Evolutionary conservation across 2,888 invertebrate species (phyloP), one percentile per base, ranked within the genome.

Genomic region (Galeruca laticollis): DNA sequence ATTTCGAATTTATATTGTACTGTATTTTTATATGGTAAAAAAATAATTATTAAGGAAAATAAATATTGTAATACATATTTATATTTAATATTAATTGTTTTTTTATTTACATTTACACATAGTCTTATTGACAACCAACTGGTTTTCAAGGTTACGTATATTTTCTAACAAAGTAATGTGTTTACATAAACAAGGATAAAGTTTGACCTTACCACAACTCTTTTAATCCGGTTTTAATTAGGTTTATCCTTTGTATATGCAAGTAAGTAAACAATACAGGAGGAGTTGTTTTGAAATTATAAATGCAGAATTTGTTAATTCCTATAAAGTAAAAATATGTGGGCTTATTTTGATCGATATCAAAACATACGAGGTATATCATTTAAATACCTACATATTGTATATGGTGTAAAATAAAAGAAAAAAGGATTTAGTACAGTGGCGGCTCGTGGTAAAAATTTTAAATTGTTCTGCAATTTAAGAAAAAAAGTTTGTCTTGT

Each of bases 111-210:
- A 18, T 10, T 35, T 31, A 5, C 35, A 33, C 15, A 33, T 57
- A 57, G 8, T 33, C 15, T 35, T 33, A 18, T 15, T 33, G n/a
- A 15, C 56, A 18, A 8, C 10, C n/a, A 57, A 35, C 35, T 35
- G 35, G 56, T 57, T 57, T 57, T 57, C 56, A 57, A 57, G 56
- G 56, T 57, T 15, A 57, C 2, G 4, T 15, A 15, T 57, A 35
- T 57, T 57, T 57, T 57, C 56, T 33, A 57, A 57, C 35, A 35
- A 57, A 35, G 33, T n/a, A 47, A 8, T 15, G 18, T 43, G 13
- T 43, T n/a, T 43, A 47, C 6, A 47, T 47, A 47, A 6, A 18
- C 15, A 47, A 47, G 47, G 47, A 18, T 47, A 47, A 47, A 9
- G 1, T 47, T 18, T 47, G 15, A 47, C 47, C 47, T 47, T 47